phyloP scores from a whole-genome alignment of 2,113 vertebrate species.

The Chloebia gouldiae region DNA sequence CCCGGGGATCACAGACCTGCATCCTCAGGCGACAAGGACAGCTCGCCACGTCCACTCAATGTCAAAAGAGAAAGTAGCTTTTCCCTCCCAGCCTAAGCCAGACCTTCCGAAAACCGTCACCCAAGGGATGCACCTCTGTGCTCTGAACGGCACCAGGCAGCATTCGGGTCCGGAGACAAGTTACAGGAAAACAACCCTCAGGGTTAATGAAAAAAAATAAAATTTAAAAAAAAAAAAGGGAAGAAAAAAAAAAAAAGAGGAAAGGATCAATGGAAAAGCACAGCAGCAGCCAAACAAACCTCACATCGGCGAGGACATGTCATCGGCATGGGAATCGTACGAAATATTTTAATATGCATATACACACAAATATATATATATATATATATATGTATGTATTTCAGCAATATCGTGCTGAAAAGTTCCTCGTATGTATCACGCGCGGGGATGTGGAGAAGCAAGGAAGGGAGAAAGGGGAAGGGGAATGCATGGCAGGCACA shows the following conservation, averaged over 20 bases:
- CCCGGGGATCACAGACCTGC: neutral
- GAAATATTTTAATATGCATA: neutral
- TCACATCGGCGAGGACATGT: neutral
- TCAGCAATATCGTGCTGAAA: neutral
- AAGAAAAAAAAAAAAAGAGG: no score
- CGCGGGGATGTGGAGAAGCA: neutral
- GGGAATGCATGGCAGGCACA: neutral
- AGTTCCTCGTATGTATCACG: neutral
- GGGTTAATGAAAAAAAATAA: fast-evolving
- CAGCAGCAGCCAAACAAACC: neutral
- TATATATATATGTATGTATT: neutral
- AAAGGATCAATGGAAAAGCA: neutral
- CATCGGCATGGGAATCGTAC: neutral
- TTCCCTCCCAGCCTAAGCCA: neutral
- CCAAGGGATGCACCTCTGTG: conserved; percentile 17
- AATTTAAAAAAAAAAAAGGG: no score
- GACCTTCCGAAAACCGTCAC: neutral
- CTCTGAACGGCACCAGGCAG: neutral
- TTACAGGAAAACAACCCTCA: neutral
- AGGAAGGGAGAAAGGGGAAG: no score
- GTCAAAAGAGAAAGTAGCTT: conserved; percentile 1
- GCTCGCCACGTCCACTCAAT: neutral
- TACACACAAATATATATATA: fast-evolving
- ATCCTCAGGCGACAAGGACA: neutral
- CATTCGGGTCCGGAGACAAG: neutral